Evolutionary conservation across 1,140 invertebrate genomes (phyloP).

Genomic region (Drosophila arizonae): DNA sequence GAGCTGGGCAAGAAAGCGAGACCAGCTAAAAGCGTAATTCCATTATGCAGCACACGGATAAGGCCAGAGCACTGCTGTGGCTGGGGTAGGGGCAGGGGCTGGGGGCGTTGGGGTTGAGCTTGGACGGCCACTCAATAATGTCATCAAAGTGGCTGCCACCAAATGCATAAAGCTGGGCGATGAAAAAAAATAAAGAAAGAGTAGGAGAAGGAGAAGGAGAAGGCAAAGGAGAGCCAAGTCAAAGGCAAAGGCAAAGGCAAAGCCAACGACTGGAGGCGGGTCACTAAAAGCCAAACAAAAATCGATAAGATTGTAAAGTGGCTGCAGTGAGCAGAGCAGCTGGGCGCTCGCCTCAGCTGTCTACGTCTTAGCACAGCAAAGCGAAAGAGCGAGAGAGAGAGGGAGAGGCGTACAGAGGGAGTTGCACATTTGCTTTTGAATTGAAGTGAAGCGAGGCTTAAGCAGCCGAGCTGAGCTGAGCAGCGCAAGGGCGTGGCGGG

Average conservation of each 20-base stretch:
- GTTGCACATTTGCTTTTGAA: conserved; percentile 68
- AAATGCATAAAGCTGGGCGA: conserved; percentile 67
- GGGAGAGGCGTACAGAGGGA: background rate
- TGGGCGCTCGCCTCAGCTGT: conserved; percentile 12
- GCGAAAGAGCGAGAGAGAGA: too few species aligned
- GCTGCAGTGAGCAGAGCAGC: conserved; percentile 30
- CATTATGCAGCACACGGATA: conserved; percentile 31
- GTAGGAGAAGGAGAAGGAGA: too few species aligned
- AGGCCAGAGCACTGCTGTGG: conserved; percentile 17
- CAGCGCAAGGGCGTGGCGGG: background rate
- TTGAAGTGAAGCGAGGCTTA: conserved; percentile 42
- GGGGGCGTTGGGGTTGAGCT: too few species aligned
- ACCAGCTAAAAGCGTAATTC: conserved; percentile 44
- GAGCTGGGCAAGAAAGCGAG: conserved; percentile 19
- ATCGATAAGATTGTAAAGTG: conserved; percentile 75
- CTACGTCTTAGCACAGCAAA: conserved; percentile 45
- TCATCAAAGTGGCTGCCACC: conserved; percentile 74
- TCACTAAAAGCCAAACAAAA: conserved; percentile 67
- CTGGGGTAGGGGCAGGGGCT: background rate
- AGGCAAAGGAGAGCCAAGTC: conserved; percentile 47
- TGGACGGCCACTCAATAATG: conserved; percentile 57
- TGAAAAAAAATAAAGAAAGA: conserved; percentile 3
- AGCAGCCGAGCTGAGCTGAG: background rate
- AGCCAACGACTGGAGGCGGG: conserved; percentile 8
- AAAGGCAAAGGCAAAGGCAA: conserved; percentile 22